Evolutionary conservation across 2,797 vertebrate genomes (phyloP).

Genomic region (Toxotes lorentzi): DNA sequence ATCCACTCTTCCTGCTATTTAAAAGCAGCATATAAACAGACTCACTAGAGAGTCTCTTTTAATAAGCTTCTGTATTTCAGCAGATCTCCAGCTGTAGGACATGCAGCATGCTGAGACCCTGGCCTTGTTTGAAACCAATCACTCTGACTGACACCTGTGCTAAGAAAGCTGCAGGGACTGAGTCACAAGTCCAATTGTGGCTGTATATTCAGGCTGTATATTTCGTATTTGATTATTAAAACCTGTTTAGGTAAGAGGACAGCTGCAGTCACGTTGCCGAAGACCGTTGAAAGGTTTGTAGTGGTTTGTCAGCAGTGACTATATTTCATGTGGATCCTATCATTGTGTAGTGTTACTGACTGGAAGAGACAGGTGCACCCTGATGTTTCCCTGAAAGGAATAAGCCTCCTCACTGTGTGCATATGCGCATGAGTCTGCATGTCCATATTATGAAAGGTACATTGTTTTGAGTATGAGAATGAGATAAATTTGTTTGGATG

Average conservation of each 20-base stretch:
- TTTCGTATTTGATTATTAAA: slow-evolving; percentile 35
- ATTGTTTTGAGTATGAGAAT: slow-evolving; percentile 18
- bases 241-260: slow-evolving; percentile 20
- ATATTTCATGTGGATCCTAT: slow-evolving; percentile 10
- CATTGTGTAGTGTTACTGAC: neutral
- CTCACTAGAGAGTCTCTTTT: slow-evolving; percentile 25
- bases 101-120: slow-evolving; percentile 4
- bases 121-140: slow-evolving; percentile 54
- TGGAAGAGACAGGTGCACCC: slow-evolving; percentile 34
- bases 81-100: slow-evolving; percentile 22
- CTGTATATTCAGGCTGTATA: slow-evolving; percentile 13
- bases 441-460: neutral
- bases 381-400: slow-evolving; percentile 22
- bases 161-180: slow-evolving; percentile 12
- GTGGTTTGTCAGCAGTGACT: slow-evolving; percentile 32
- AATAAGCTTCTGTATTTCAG: slow-evolving; percentile 56
- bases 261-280: slow-evolving; percentile 1
- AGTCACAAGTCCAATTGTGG: slow-evolving; percentile 19
- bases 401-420: slow-evolving; percentile 13
- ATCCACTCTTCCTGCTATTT: slow-evolving; percentile 24
- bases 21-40: slow-evolving; percentile 39
- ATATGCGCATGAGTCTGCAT: neutral
- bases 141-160: slow-evolving; percentile 52
- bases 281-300: slow-evolving; percentile 22
- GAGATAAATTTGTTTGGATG: slow-evolving; percentile 11